These are phyloP conservation scores for Genyomyrus donnyi DNA, from an alignment of 2,113 vertebrate species.

Conservation along the genomic window DNA sequence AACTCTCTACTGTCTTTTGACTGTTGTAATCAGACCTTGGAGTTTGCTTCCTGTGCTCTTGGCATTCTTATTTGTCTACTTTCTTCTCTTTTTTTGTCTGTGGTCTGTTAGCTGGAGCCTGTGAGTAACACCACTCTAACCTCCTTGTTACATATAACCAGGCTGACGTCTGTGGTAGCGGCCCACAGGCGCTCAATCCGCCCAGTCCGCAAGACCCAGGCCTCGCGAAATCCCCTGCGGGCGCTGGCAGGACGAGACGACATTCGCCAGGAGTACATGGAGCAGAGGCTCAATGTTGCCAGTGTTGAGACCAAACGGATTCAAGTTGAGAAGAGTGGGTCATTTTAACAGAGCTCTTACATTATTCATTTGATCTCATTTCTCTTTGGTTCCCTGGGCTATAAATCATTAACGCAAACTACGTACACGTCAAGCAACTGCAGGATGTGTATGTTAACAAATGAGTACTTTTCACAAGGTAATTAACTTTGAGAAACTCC, in stretches of 20 bases:
- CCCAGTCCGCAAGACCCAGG: slow-evolving; percentile 55
- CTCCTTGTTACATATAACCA: slow-evolving; percentile 22
- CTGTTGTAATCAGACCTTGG: neutral
- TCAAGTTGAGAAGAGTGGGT: slow-evolving; percentile 66
- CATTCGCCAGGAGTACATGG: slow-evolving; percentile 64
- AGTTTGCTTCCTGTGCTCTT: neutral
- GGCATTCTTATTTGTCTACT: neutral
- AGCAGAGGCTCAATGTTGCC: slow-evolving; percentile 67
- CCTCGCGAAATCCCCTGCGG: slow-evolving; percentile 65
- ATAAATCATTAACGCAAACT: neutral
- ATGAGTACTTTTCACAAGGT: neutral
- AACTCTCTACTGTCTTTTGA: neutral
- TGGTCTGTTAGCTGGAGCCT: neutral
- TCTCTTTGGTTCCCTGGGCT: neutral
- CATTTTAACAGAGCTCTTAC: neutral
- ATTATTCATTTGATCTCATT: neutral
- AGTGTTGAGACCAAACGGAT: slow-evolving; percentile 65
- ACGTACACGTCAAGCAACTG: neutral
- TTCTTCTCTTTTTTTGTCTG: neutral
- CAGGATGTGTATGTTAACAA: neutral
- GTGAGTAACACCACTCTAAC: neutral
- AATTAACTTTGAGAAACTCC: neutral
- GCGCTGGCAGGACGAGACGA: slow-evolving; percentile 65
- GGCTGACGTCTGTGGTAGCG: slow-evolving; percentile 57
- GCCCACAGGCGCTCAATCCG: slow-evolving; percentile 65